Conservation (phyloP, 2,113 vertebrate genomes). For the Phyllostomus hastatus region DNA sequence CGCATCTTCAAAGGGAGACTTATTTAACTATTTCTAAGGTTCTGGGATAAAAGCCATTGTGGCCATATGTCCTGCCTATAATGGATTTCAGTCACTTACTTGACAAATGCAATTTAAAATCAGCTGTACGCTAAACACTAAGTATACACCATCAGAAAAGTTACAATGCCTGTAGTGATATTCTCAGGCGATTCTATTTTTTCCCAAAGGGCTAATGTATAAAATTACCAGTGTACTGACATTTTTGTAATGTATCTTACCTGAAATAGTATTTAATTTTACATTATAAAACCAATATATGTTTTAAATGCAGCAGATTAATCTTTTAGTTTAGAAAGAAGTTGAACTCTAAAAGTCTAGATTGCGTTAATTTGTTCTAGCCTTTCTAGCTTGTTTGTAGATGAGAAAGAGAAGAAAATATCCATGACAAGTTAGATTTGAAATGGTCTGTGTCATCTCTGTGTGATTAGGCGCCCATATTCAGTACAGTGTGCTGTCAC, state of each 20-base stretch:
- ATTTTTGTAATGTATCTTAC: neutral
- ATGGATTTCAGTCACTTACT: neutral
- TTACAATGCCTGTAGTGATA: neutral
- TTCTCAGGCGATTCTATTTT: neutral
- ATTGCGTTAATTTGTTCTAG: neutral
- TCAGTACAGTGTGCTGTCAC: neutral
- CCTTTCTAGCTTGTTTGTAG: conserved; percentile 29
- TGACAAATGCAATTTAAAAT: neutral
- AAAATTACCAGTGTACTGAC: neutral
- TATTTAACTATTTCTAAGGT: neutral
- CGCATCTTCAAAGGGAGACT: neutral
- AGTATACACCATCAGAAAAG: neutral
- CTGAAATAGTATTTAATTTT: neutral
- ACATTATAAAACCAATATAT: neutral
- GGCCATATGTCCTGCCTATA: neutral
- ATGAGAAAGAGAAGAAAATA: neutral
- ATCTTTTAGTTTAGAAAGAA: conserved; percentile 8
- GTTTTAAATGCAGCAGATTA: conserved; percentile 15
- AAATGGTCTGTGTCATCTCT: neutral
- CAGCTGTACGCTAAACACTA: neutral
- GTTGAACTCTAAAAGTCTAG: neutral
- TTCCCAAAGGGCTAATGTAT: neutral
- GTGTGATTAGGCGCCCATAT: conserved; percentile 12
- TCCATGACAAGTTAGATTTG: neutral
- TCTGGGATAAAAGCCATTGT: neutral